Evolutionary conservation across 2,888 invertebrate species (phyloP).

Genomic region (Palloptera scutellata): DNA sequence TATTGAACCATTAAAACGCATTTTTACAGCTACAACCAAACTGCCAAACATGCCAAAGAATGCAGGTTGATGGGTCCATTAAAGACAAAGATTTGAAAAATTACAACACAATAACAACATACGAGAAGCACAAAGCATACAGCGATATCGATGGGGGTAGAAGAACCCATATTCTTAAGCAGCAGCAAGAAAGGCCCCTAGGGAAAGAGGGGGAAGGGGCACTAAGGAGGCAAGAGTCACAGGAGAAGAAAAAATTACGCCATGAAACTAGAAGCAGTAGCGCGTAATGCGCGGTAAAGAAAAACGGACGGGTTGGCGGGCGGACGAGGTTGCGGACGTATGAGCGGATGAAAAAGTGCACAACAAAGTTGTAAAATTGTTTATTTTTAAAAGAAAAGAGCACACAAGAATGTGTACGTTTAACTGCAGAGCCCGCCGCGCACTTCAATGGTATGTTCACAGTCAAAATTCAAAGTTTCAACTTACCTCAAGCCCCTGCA

Average conservation of each 20-base stretch:
- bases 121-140: conserved; percentile 17
- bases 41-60: conserved; percentile 24
- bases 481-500: conserved; percentile 22
- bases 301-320: not conserved
- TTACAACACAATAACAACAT: conserved; percentile 35
- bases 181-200: conserved; percentile 3
- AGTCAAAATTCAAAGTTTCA: conserved; percentile 29
- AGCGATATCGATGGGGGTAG: conserved; percentile 16
- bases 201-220: conserved; percentile 14
- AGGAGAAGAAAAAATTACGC: conserved; percentile 5
- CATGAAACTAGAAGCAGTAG: conserved; percentile 8
- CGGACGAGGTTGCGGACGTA: conserved; percentile 12
- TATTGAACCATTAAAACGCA: conserved; percentile 60
- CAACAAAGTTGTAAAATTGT: conserved; percentile 62
- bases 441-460: conserved; percentile 20
- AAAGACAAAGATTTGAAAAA: conserved; percentile 58
- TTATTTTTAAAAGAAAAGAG: conserved; percentile 43
- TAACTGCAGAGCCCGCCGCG: not conserved
- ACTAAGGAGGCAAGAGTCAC: conserved; percentile 16
- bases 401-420: conserved; percentile 20
- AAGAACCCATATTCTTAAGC: conserved; percentile 32
- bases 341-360: conserved; percentile 35
- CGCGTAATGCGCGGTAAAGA: not conserved
- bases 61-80: conserved; percentile 55
- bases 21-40: conserved; percentile 49